Base-by-base conservation (phyloP, 2,797 vertebrate species). In the Sebastes nivosus region DNA sequence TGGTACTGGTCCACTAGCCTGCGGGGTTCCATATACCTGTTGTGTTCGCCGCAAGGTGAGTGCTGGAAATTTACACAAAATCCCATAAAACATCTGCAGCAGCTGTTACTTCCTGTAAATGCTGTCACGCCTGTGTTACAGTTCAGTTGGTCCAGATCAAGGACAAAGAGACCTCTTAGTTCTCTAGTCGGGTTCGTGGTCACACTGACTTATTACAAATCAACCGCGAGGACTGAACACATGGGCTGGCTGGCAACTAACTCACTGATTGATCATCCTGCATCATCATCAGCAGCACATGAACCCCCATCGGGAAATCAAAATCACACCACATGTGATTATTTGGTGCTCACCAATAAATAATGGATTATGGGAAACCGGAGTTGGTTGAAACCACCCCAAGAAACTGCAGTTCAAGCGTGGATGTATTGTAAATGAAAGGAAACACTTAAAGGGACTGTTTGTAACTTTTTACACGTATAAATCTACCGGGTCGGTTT, bases 21-120 rank as follows among this genome's bases (percentile, higher is more conserved):
- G 97, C 0, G 97, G 97, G 1, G 97, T 98, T 82, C 97, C 97
- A 13, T 97, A 97, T 52, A 97, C 97, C 0, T 98, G 97, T 86
- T 98, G 97, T 42, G 86, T 96, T 67, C 92, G 69, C 3, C 72
- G 9, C 36, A 92, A 94, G 92, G 95, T 95, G 85, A 95, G 93
- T 81, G 52, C 36, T 54, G 66, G 29, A 50, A 24, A n/a, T 25
- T 30, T 16, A 32, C 32, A 22, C 38, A 7, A 27, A 71, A 30
- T 20, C 22, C 16, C 4, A 9, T 32, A 16, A 63, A 64, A 57
- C 57, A 34, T 55, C 36, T 11, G 24, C 57, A 61, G 50, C 34
- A 50, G 38, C 24, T 42, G 13, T 54, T 18, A 14, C 24, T 16
- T 63, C n/a, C 27, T 32, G 14, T 68, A 7, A n/a, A 32, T 67